Base-by-base conservation (phyloP, 2,888 invertebrate genomes). In the Calameuta idolon region DNA sequence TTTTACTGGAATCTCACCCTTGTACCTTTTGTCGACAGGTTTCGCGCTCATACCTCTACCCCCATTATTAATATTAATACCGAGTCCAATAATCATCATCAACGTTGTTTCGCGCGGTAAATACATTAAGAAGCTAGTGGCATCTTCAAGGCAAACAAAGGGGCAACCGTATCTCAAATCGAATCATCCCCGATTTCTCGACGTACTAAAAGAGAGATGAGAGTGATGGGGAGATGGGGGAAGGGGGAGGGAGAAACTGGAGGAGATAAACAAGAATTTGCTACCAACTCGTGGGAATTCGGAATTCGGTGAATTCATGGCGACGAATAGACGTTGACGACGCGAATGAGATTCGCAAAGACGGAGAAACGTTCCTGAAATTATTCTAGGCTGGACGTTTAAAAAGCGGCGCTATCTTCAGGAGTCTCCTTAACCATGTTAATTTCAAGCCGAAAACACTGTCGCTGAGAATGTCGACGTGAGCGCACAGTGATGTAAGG, bases 121-220 rank as follows among this genome's bases (percentile, higher is more conserved):
- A 81, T 83, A 34, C 35, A 69, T 33, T 34, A 76, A 76, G 35
- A 34, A 40, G 11, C 34, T 15, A 31, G 69, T 74, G 69, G n/a
- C 34, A 35, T 55, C 35, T 30, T 81, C 81, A 80, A 82, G 83
- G 83, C 82, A 85, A 86, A 87, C 85, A 87, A 87, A 85, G 84
- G 55, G 84, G 80, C 82, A 82, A 78, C 81, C 81, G 83, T 81
- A 84, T 84, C 83, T 85, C 81, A 86, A 87, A 86, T 87, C 87
- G 84, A 86, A 86, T 87, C 84, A 85, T 82, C 82, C 75, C 23
- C 55, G 9, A 55, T 55, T 55, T 55, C 55, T 55, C 55, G 23
- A 55, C 23, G 55, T 1, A 9, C 23, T 9, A 55, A 55, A 55
- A 55, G 55, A 55, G 55, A 55, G 5, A 55, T 3, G 15, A 55